Conservation (phyloP, 2,797 vertebrate genomes). For the Callimico goeldii region DNA sequence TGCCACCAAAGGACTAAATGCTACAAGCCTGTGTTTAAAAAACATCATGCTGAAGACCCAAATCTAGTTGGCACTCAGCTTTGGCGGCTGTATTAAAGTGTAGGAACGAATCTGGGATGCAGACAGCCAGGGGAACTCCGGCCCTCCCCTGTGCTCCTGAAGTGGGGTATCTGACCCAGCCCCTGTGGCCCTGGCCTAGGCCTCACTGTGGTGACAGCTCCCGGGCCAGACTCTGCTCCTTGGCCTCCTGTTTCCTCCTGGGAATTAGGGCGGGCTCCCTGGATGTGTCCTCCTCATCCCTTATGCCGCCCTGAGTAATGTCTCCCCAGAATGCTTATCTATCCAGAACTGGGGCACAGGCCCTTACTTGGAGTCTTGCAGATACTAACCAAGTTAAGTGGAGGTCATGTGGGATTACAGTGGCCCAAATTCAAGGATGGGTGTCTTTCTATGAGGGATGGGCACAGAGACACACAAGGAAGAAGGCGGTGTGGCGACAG, state of each 20-base stretch:
- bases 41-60: not conserved
- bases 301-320: not conserved
- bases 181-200: not conserved
- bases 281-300: not conserved
- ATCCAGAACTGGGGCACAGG: not conserved
- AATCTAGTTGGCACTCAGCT: not conserved
- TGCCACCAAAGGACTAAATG: not conserved
- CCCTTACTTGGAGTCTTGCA: not conserved
- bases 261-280: not conserved
- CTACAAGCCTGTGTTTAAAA: not conserved
- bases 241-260: not conserved
- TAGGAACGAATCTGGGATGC: fast-evolving
- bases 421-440: not conserved
- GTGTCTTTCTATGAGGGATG: not conserved
- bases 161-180: not conserved
- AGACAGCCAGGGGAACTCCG: not conserved
- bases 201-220: not conserved
- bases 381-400: not conserved
- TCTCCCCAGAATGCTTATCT: not conserved
- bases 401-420: not conserved
- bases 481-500: fast-evolving
- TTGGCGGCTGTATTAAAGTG: not conserved
- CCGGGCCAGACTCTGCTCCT: not conserved
- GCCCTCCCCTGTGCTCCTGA: not conserved
- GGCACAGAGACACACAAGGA: not conserved